Base-by-base conservation (phyloP, 2,888 invertebrate genomes). In the Luffia ferchaultella region DNA sequence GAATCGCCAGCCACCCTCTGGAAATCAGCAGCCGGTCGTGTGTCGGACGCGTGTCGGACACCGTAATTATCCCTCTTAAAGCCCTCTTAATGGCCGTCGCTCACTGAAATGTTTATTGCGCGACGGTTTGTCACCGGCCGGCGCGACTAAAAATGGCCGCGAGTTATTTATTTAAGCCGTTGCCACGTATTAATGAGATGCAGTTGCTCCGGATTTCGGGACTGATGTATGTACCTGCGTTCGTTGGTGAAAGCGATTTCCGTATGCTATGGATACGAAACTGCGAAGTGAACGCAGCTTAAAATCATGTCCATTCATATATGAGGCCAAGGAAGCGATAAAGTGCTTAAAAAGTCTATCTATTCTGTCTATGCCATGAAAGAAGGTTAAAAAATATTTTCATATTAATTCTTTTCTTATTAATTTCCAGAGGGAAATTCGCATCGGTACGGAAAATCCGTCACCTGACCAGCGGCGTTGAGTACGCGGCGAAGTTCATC, bases 371-470 rank as follows among this genome's bases (percentile, higher is more conserved):
- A n/a, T n/a, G n/a, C n/a, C n/a, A n/a, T n/a, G n/a, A n/a, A n/a
- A n/a, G n/a, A n/a, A n/a, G n/a, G n/a, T n/a, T n/a, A n/a, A n/a
- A n/a, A n/a, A n/a, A n/a, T n/a, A n/a, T n/a, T n/a, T n/a, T n/a
- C n/a, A n/a, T n/a, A n/a, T n/a, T n/a, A n/a, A n/a, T n/a, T n/a
- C n/a, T n/a, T n/a, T n/a, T n/a, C n/a, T n/a, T n/a, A n/a, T n/a
- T n/a, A n/a, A n/a, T n/a, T 88, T 90, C n/a, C 91, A 98, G 98
- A 76, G 98, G 98, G 50, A 97, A 97, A 85, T 98, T 97, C 76
- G 97, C 97, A 47, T 93, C 96, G 58, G 97, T 98, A 58, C 91
- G 94, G 68, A 91, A 95, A 76, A 95, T 96, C 69, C 88, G 92
- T 30, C 94, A 97, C 85, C 89, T 92, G 74, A 88, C 90, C 62